These are phyloP conservation scores for zebrafish (Danio rerio) DNA, from an alignment of 2,113 vertebrate genomes.

Conservation along the genomic window GRCz12tu NC_133188.1:47526501-47527000, in stretches of 20 bases:
- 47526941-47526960: too few relatives aligned
- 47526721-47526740: not conserved
- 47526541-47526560: conserved; percentile 15
- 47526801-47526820: not conserved
- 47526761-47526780: not conserved
- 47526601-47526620: conserved; percentile 1
- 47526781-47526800: not conserved
- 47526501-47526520: not conserved
- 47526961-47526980: too few relatives aligned
- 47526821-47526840: too few relatives aligned
- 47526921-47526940: too few relatives aligned
- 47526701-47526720: not conserved
- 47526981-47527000: too few relatives aligned
- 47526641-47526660: not conserved
- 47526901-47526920: too few relatives aligned
- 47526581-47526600: conserved; percentile 20
- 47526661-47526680: not conserved
- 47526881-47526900: too few relatives aligned
- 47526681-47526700: not conserved
- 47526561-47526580: not conserved
- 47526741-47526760: not conserved
- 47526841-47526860: too few relatives aligned
- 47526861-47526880: too few relatives aligned
- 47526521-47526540: not conserved
- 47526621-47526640: not conserved